Conservation (phyloP, 2,113 vertebrate species). For the Megaleporinus macrocephalus region DNA sequence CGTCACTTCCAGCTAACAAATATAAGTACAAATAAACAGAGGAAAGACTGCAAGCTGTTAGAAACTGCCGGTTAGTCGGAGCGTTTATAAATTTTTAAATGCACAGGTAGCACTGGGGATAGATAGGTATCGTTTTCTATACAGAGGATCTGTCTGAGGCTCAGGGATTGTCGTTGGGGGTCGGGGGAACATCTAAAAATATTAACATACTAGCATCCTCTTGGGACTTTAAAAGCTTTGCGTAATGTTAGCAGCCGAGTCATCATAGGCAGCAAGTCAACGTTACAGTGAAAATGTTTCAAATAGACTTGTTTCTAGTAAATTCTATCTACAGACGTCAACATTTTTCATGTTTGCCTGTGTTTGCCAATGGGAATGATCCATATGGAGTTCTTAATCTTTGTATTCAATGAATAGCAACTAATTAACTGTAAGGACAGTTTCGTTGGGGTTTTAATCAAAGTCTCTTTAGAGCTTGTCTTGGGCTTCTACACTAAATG, state of each 20-base stretch:
- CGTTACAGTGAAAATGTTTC: slow-evolving; percentile 34
- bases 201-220: slow-evolving; percentile 61
- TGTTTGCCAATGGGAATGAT: slow-evolving; percentile 9
- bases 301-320: slow-evolving; percentile 41
- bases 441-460: slow-evolving; percentile 16
- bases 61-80: slow-evolving; percentile 65
- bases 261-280: slow-evolving; percentile 69
- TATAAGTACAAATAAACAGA: slow-evolving; percentile 67
- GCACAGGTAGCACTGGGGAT: slow-evolving; percentile 52
- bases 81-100: slow-evolving; percentile 60
- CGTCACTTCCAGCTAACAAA: slow-evolving; percentile 75
- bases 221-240: slow-evolving; percentile 68
- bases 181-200: slow-evolving; percentile 52
- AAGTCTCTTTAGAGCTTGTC: slow-evolving; percentile 24
- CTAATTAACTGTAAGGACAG: slow-evolving; percentile 39
- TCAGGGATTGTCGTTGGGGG: slow-evolving; percentile 77
- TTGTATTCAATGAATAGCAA: neutral
- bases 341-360: slow-evolving; percentile 42
- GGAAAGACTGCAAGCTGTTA: slow-evolving; percentile 63
- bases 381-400: neutral
- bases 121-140: slow-evolving; percentile 60
- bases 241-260: slow-evolving; percentile 75
- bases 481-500: slow-evolving; percentile 44
- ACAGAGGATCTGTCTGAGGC: slow-evolving; percentile 75
- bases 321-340: slow-evolving; percentile 36